These are phyloP conservation scores for Gastrophryne carolinensis DNA, from an alignment of 2,797 vertebrate genomes.

Conservation along the genomic window DNA sequence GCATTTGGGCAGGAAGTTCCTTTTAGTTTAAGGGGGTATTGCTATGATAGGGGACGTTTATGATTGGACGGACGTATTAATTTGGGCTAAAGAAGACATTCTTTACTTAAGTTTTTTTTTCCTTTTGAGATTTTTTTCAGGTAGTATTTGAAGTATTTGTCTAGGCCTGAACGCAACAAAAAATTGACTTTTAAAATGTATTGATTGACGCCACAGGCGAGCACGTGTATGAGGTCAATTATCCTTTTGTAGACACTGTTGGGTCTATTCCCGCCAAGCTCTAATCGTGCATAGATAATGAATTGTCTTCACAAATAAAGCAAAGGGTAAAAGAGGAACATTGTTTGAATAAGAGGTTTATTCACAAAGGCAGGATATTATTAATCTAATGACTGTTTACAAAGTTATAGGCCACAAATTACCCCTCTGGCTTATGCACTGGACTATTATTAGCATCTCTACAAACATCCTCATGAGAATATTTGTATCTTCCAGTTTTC, in stretches of 20 bases:
- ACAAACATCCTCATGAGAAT: not conserved
- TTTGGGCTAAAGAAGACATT: too few species aligned
- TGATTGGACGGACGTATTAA: too few species aligned
- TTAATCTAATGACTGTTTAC: slow-evolving; percentile 26
- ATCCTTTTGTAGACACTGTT: not conserved
- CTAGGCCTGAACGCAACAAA: too few species aligned
- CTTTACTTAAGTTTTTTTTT: too few species aligned
- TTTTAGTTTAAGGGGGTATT: too few species aligned
- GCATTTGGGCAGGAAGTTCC: too few species aligned
- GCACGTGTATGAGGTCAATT: not conserved
- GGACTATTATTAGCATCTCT: not conserved
- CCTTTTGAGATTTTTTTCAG: too few species aligned
- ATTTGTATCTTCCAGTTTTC: too few species aligned
- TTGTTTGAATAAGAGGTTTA: not conserved
- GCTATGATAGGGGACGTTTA: too few species aligned
- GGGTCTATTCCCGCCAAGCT: not conserved
- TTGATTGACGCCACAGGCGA: not conserved
- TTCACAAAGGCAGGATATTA: slow-evolving; percentile 19
- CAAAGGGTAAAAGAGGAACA: not conserved
- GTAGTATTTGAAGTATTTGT: too few species aligned
- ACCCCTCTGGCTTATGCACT: not conserved
- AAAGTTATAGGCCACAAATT: not conserved
- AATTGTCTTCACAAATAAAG: too few species aligned
- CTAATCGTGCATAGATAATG: not conserved
- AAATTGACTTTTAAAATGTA: too few species aligned